Evolutionary conservation across 2,888 invertebrate species (phyloP), one percentile per base, ranked within the genome.

Genomic region (Homarus gammarus): DNA sequence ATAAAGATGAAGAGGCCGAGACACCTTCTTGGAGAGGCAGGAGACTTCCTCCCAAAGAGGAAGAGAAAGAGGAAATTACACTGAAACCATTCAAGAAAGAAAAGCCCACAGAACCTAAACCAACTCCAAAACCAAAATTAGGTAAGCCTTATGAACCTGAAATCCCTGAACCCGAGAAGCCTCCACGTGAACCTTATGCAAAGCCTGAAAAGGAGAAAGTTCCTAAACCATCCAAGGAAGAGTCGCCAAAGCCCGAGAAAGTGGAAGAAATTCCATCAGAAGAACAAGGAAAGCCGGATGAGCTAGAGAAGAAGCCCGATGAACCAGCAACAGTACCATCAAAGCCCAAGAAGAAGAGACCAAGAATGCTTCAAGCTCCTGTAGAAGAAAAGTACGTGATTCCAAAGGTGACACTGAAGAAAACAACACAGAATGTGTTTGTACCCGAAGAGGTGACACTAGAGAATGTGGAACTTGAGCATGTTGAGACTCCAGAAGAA

Each of bases 401-500:
- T 5, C 79, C 79, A 12, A 70, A 79, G 27, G 51, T 89, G 36
- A 70, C 56, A 12, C 89, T 91, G 5, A 78, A 75, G 12, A 90
- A 90, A 81, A 81, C 85, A 56, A 75, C 44, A 27, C 90, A 85
- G 38, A 90, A 82, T 44, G 85, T 77, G 33, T 90, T 86, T 73
- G 90, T 86, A 8, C 78, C 84, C 27, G 79, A 64, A 27, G 75
- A 82, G 56, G 81, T 64, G 27, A 81, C 70, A 31, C 81, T 87
- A 2, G 87, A 87, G 49, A 85, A 22, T 27, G 78, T 81, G 33
- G 86, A 89, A 22, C 73, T 77, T n/a, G 61, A 81, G 3, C 72
- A 84, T 73, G 91, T 91, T 3, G 86, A 88, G 18, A 81, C 81
- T 12, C 87, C 87, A n/a, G 87, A 87, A 40, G 85, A 78, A 38